Evolutionary conservation across 2,113 vertebrate species (phyloP), one percentile per base, ranked within the genome.

Genomic region (Atractosteus spatula): DNA sequence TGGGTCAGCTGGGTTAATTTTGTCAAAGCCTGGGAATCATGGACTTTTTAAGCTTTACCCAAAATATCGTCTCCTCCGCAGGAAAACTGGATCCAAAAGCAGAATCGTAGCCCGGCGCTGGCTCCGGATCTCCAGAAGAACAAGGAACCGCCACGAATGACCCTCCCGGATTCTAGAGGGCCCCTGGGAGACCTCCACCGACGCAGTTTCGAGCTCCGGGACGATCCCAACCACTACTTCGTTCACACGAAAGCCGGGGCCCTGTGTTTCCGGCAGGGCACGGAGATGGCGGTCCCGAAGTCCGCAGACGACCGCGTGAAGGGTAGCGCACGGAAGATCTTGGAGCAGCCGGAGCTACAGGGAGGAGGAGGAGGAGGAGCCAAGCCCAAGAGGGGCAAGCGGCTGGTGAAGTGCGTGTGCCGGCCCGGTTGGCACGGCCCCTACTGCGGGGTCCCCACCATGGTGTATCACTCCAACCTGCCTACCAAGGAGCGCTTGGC

Each of bases 391-490:
- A 80, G 87, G 0, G 90, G 94, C 42, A 94, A 93, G 76, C 93
- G 96, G 64, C 92, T 97, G 86, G 96, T 98, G 44, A 97, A 98
- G 81, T 99, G 97, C 0, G 89, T 98, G 59, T 99, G 97, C 72
- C 91, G 94, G 64, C 93, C 96, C 0, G 97, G 97, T 11, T 99
- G 97, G 97, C 97, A 99, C 0, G 97, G 97, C 11, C 96, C 96
- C 8, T 97, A 97, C 86, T 99, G 97, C 0, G 97, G 97, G 0
- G 96, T 99, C 56, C 97, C 97, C 77, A 98, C 97, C 0, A 96
- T 99, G 89, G 97, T 98, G 70, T 95, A 98, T 79, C 94, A 97
- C 90, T 99, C 97, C 78, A 99, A 97, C 75, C 91, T 99, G 79
- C 97, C 97, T 69, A 98, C 96, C 55, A 99, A 98, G 89, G 97